Conservation (phyloP, 2,113 vertebrate genomes). For the Blennius ocellaris region DNA sequence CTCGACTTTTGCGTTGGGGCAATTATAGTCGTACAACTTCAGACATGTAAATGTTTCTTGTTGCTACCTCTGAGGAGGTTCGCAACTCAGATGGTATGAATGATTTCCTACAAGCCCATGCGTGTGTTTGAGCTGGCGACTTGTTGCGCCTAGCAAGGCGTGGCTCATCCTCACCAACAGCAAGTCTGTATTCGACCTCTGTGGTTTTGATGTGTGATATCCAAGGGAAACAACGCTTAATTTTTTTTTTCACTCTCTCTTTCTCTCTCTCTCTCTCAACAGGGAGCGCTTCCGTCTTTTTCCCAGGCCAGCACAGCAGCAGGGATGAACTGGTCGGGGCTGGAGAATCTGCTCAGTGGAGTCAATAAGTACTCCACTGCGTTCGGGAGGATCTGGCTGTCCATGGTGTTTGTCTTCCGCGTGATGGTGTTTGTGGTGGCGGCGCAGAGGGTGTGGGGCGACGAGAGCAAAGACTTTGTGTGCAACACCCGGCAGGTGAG, state of each 20-base stretch:
- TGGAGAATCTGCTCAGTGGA: conserved; percentile 89
- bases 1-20: no score
- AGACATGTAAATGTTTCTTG: no score
- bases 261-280: not conserved
- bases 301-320: conserved; percentile 28
- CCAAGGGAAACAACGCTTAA: not conserved
- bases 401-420: conserved; percentile 93
- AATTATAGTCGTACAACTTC: no score
- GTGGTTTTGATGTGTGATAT: not conserved
- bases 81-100: not conserved
- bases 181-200: not conserved
- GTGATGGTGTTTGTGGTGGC: conserved; percentile 95
- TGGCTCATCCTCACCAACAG: not conserved
- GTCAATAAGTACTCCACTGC: conserved; percentile 96
- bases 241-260: not conserved
- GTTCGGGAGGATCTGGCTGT: conserved; percentile 95
- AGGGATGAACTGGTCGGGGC: conserved; percentile 88
- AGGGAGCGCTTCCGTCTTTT: conserved; percentile 7
- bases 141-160: not conserved
- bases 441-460: conserved; percentile 92
- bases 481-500: conserved; percentile 90
- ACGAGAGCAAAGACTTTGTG: conserved; percentile 93
- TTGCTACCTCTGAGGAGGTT: not conserved
- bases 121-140: not conserved
- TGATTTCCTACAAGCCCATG: conserved; percentile 1